phyloP scores from a whole-genome alignment of 2,113 vertebrate genomes.

The Rhegmatorhina hoffmannsi region DNA sequence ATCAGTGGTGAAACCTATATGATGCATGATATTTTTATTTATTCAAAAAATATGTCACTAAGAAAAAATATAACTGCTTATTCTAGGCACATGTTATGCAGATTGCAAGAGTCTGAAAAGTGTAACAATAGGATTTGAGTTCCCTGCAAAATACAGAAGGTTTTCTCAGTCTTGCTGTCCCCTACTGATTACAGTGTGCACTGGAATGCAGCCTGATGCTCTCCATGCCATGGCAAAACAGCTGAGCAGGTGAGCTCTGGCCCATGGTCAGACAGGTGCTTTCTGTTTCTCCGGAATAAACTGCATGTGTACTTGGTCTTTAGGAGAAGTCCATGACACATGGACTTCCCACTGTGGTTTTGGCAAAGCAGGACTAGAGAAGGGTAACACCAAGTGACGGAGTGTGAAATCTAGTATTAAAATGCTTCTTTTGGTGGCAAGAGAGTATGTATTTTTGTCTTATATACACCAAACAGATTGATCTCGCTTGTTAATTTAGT shows the following conservation, averaged over 20 bases:
- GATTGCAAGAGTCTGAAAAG: background rate
- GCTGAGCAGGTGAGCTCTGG: background rate
- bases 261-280: background rate
- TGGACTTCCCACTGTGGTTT: accelerated
- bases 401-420: background rate
- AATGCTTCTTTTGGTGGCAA: background rate
- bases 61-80: background rate
- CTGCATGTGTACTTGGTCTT: background rate
- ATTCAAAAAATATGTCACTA: background rate
- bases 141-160: background rate
- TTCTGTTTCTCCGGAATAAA: background rate
- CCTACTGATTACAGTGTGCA: too few relatives aligned
- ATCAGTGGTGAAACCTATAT: background rate
- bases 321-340: background rate
- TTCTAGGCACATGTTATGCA: background rate
- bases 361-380: background rate
- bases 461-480: background rate
- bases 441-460: background rate
- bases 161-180: accelerated
- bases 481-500: background rate
- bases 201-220: background rate
- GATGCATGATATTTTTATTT: background rate
- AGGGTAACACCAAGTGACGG: background rate
- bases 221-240: background rate
- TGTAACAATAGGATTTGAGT: background rate